Evolutionary conservation across 2,797 vertebrate species (phyloP).

Genomic region (Megaceryle alcyon): DNA sequence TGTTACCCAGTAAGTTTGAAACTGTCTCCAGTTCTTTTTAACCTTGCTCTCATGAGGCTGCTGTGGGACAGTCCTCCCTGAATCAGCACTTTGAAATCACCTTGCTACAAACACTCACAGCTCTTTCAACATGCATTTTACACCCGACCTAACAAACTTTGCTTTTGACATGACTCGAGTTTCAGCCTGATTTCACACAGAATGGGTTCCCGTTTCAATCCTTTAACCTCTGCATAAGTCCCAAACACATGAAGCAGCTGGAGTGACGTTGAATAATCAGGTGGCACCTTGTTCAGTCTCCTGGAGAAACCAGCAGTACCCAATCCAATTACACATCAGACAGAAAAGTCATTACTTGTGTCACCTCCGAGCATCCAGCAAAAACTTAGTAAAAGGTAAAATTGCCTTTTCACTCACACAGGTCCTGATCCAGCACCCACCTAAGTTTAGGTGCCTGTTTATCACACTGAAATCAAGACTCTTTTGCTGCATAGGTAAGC

Average conservation of each 20-base stretch:
- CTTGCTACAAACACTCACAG: not conserved
- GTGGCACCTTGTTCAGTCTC: not conserved
- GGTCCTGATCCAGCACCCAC: not conserved
- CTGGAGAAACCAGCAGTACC: not conserved
- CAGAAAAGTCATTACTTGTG: not conserved
- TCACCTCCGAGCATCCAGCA: not conserved
- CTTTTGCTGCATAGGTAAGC: not conserved
- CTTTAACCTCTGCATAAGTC: not conserved
- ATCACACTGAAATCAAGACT: not conserved
- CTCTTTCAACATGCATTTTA: not conserved
- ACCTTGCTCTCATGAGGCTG: not conserved
- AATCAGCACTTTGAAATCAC: conserved; percentile 6
- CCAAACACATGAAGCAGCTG: not conserved
- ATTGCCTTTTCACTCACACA: not conserved
- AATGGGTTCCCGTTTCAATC: not conserved
- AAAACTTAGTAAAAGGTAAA: not conserved
- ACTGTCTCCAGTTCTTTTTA: not conserved
- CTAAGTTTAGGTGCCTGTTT: not conserved
- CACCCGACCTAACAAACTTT: not conserved
- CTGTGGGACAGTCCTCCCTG: not conserved
- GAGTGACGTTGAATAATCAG: not conserved
- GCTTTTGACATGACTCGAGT: not conserved
- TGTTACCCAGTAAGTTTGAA: not conserved
- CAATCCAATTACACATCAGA: not conserved
- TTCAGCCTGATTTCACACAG: not conserved